phyloP scores from a whole-genome alignment of 2,797 vertebrate genomes.

The Mastacembelus armatus region DNA sequence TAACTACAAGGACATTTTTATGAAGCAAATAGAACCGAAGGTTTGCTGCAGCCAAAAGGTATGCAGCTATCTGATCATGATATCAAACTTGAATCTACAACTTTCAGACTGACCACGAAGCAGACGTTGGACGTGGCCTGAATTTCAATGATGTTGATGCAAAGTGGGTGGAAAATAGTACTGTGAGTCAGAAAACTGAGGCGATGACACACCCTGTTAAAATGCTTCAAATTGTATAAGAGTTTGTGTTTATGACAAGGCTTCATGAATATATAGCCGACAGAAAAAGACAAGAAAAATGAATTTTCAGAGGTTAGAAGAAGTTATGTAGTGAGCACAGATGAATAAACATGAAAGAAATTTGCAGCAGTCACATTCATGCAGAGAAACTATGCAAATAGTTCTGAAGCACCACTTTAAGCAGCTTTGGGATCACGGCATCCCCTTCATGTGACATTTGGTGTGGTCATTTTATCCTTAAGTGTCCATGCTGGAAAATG shows the following conservation, averaged over 20 bases:
- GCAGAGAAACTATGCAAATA: background rate
- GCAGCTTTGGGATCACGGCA: constrained; percentile 45
- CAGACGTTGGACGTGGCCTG: background rate
- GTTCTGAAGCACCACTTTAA: background rate
- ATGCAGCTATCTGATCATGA: background rate
- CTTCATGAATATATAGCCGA: constrained; percentile 1
- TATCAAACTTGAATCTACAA: background rate
- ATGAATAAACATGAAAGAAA: constrained; percentile 2
- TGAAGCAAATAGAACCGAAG: background rate
- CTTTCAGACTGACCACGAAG: constrained; percentile 1
- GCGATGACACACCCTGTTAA: background rate
- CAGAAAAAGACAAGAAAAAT: background rate
- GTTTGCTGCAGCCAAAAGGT: background rate
- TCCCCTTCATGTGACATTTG: constrained; percentile 60
- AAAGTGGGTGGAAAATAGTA: constrained; percentile 26
- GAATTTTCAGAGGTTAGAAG: constrained; percentile 5
- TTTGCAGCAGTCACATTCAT: background rate
- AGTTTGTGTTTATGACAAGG: background rate
- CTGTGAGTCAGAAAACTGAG: constrained; percentile 1
- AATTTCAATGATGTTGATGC: constrained; percentile 1
- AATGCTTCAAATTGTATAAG: constrained; percentile 10
- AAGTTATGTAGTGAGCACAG: constrained; percentile 2
- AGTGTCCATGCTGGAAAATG: constrained; percentile 54
- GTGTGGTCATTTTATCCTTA: constrained; percentile 31
- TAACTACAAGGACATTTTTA: background rate